Conservation (phyloP, 2,888 invertebrate species). For the Pyralis farinalis region DNA sequence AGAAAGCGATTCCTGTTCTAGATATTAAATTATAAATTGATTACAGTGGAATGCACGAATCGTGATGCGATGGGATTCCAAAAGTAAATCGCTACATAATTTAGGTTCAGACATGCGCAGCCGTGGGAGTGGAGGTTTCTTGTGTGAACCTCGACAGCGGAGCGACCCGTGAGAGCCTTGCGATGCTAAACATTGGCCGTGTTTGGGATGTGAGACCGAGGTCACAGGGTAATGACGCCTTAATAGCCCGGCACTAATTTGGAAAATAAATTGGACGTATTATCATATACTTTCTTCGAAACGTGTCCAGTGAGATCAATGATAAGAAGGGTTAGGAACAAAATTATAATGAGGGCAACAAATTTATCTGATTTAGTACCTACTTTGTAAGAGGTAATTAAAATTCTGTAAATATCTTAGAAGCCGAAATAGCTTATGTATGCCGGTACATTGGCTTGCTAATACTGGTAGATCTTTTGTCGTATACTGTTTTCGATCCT, state of each 20-base stretch:
- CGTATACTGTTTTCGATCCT: no score
- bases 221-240: conserved; percentile 30
- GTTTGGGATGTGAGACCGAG: conserved; percentile 22
- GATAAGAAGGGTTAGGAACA: no score
- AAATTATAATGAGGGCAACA: no score
- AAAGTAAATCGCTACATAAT: conserved; percentile 43
- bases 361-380: no score
- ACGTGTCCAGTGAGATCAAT: no score
- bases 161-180: conserved; percentile 33
- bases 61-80: conserved; percentile 38
- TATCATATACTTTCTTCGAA: no score
- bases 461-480: no score
- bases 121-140: conserved; percentile 38
- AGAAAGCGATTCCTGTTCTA: no score
- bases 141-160: conserved; percentile 32
- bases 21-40: conserved; percentile 18
- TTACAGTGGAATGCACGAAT: conserved; percentile 26
- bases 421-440: no score
- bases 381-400: no score
- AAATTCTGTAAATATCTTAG: no score
- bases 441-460: no score
- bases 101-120: conserved; percentile 25
- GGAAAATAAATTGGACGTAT: conserved; percentile 4
- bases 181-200: not conserved
- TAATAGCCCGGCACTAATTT: conserved; percentile 14